Conservation (phyloP, 2,888 invertebrate genomes). For the Tetragonula carbonaria region DNA sequence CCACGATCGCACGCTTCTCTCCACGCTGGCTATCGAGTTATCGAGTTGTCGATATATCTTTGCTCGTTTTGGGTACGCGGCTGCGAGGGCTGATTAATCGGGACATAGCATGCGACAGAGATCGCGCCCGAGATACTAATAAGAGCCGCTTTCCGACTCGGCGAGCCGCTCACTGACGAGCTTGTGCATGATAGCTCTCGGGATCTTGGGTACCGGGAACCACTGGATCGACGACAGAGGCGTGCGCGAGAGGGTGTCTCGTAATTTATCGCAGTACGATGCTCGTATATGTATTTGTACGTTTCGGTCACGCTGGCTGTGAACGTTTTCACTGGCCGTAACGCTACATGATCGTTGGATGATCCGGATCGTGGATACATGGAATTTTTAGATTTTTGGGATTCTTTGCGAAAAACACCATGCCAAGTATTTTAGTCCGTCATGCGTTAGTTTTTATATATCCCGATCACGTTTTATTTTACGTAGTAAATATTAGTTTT, state of each 20-base stretch:
- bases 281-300: not conserved
- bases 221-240: not conserved
- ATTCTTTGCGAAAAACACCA: not conserved
- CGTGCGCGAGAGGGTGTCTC: not conserved
- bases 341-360: not conserved
- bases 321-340: not conserved
- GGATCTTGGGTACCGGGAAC: too few species aligned
- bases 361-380: not conserved
- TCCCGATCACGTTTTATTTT: too few species aligned
- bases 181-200: not conserved
- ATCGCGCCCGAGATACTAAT: slow-evolving; percentile 27
- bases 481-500: not conserved
- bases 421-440: too few species aligned
- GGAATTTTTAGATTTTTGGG: not conserved
- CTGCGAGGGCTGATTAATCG: slow-evolving; percentile 26
- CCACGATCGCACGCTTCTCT: not conserved
- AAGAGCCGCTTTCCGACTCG: not conserved
- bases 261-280: slow-evolving; percentile 3
- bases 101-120: slow-evolving; percentile 18
- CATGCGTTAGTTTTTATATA: too few species aligned
- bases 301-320: not conserved
- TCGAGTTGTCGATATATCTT: slow-evolving; percentile 22
- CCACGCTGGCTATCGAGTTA: slow-evolving; percentile 5
- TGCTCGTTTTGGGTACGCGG: slow-evolving; percentile 20
- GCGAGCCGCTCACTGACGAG: not conserved